Evolutionary conservation across 2,888 invertebrate genomes (phyloP).

Genomic region (Torymus aiolomorphi): DNA sequence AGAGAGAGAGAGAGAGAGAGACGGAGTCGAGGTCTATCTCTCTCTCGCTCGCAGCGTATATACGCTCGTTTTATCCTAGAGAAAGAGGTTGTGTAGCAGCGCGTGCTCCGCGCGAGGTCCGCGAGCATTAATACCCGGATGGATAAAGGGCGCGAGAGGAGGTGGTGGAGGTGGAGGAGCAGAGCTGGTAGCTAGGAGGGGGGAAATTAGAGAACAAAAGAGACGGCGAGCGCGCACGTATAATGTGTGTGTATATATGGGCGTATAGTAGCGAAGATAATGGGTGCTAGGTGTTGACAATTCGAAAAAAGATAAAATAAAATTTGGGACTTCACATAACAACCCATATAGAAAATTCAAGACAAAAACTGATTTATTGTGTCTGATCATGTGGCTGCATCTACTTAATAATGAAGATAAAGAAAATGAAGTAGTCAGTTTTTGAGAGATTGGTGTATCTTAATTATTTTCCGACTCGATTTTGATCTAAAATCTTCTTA

Average conservation of each 20-base stretch:
- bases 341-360: no score
- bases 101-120: conserved; percentile 1
- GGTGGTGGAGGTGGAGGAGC: not conserved
- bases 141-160: conserved; percentile 6
- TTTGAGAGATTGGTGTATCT: no score
- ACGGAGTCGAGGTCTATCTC: conserved; percentile 55
- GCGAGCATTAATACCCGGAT: conserved; percentile 49
- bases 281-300: no score
- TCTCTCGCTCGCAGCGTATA: no score
- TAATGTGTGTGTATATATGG: conserved; percentile 21
- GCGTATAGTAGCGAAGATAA: not conserved
- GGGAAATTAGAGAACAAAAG: conserved; percentile 56
- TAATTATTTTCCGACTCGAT: no score
- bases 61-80: conserved; percentile 62
- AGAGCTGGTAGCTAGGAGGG: not conserved
- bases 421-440: no score
- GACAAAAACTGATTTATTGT: no score
- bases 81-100: conserved; percentile 17
- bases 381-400: no score
- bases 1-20: conserved; percentile 29
- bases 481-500: no score
- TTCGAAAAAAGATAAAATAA: no score
- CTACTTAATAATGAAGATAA: no score
- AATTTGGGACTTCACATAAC: no score
- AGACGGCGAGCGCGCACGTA: conserved; percentile 43